phyloP scores from a whole-genome alignment of 2,113 vertebrate genomes.

The Glareola pratincola region DNA sequence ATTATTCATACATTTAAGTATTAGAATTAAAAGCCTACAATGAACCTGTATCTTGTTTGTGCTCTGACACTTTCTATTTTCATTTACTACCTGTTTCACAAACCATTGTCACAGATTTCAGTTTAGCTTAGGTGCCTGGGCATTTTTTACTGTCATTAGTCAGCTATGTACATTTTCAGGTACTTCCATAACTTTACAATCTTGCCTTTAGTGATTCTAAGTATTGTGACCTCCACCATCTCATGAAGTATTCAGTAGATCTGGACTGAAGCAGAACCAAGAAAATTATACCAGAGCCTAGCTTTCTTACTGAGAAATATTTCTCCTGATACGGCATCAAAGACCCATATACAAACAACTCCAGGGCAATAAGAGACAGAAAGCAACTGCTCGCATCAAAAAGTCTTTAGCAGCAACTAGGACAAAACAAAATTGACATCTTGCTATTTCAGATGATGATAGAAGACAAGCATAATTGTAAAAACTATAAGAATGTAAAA shows the following conservation, averaged over 20 bases:
- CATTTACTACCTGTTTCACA: neutral
- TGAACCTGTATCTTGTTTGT: neutral
- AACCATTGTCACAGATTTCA: neutral
- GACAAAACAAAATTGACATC: neutral
- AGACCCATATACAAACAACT: neutral
- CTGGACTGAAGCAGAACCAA: neutral
- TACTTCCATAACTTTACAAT: neutral
- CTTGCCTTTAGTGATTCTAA: neutral
- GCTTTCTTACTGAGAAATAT: neutral
- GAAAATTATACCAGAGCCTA: neutral
- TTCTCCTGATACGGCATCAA: neutral
- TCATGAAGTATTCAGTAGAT: neutral
- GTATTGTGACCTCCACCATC: neutral
- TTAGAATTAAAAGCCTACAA: neutral
- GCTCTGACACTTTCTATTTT: neutral
- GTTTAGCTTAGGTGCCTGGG: neutral
- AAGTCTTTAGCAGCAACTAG: constrained; percentile 34
- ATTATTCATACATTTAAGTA: neutral
- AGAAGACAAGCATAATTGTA: neutral
- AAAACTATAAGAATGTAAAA: neutral
- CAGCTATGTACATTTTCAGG: neutral
- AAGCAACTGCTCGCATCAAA: neutral
- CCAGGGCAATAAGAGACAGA: neutral
- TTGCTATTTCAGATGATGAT: neutral
- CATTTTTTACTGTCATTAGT: neutral